A percentile compares a stretch with the other conserved stretches of the same genome.
Conservation (phyloP, 2,113 vertebrate species). For the Hypanus sabinus region DNA sequence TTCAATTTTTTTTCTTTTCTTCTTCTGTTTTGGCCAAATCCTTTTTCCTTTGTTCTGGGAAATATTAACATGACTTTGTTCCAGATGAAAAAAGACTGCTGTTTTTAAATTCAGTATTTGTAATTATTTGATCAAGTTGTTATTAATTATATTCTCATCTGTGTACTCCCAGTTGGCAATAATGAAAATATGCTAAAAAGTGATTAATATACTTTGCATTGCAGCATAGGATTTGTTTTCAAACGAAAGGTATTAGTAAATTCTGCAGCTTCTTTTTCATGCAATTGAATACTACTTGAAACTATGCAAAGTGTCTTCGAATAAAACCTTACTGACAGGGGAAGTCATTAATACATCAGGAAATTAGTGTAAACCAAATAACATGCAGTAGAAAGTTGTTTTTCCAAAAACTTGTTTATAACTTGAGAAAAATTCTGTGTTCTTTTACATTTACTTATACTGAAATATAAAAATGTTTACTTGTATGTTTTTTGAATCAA, state of each 20-base stretch:
- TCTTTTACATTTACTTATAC: neutral
- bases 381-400: neutral
- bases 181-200: neutral
- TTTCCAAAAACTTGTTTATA: too few species aligned
- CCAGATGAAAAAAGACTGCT: neutral
- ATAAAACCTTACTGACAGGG: neutral
- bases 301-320: neutral
- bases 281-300: neutral
- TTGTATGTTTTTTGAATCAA: neutral
- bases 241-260: neutral
- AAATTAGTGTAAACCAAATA: neutral
- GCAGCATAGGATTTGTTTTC: neutral
- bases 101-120: neutral
- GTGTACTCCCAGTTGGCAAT: neutral
- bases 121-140: neutral
- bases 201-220: neutral
- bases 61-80: neutral
- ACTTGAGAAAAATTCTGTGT: neutral
- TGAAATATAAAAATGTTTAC: neutral
- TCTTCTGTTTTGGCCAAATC: neutral
- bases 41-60: neutral
- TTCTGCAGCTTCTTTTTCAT: neutral
- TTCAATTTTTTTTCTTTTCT: neutral
- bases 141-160: neutral
- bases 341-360: neutral